Evolutionary conservation across 2,113 vertebrate species (phyloP).

Genomic region (Myotis brandtii): DNA sequence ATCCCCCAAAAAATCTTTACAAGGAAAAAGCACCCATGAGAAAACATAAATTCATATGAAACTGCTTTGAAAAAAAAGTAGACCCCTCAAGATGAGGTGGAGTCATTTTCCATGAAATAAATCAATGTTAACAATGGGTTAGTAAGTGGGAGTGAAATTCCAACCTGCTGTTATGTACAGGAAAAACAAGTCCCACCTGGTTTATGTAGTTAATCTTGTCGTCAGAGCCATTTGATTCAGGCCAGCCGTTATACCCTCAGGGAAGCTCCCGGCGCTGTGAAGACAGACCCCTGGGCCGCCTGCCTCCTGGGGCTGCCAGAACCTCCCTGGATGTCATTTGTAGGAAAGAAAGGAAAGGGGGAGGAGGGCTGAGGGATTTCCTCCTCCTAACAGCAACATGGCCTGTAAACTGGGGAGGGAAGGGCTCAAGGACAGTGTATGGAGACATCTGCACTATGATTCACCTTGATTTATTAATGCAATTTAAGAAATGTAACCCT

Average conservation of each 20-base stretch:
- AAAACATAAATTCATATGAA: background rate
- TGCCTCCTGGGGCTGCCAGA: background rate
- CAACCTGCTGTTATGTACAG: background rate
- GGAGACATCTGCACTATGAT: background rate
- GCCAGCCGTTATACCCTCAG: background rate
- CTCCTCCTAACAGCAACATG: background rate
- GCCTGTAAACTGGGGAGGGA: background rate
- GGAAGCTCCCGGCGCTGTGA: accelerated
- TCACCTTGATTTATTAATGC: background rate
- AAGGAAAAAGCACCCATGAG: background rate
- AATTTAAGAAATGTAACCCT: background rate
- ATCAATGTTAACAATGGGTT: background rate
- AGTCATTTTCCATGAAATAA: background rate
- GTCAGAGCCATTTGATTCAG: background rate
- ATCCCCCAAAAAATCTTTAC: background rate
- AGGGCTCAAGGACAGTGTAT: background rate
- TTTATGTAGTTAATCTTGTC: background rate
- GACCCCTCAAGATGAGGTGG: background rate
- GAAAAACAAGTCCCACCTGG: background rate
- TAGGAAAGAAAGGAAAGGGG: background rate
- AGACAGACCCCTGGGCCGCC: background rate
- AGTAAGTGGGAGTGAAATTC: background rate
- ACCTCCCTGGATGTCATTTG: background rate
- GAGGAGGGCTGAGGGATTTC: background rate
- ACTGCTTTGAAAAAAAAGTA: background rate